Evolutionary conservation across 2,113 vertebrate species (phyloP).

Genomic region (Cryptomyrus ogoouensis): DNA sequence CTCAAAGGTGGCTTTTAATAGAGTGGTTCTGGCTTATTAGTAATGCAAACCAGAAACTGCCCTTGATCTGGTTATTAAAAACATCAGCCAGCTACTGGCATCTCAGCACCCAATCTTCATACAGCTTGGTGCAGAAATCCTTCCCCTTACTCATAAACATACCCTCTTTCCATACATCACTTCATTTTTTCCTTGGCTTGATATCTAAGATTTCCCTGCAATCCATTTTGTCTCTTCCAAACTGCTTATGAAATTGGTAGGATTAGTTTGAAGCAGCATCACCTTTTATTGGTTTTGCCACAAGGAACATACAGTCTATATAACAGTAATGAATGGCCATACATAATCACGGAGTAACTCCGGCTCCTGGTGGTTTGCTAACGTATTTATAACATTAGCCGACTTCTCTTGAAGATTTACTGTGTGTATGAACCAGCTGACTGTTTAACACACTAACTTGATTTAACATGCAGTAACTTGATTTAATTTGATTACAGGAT

Average conservation of each 20-base stretch:
- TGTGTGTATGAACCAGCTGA: background rate
- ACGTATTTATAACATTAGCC: background rate
- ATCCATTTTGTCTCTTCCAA: background rate
- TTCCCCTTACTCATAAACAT: background rate
- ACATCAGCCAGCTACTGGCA: background rate
- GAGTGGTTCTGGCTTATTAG: background rate
- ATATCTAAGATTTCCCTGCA: slow-evolving; percentile 10
- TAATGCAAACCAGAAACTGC: slow-evolving; percentile 16
- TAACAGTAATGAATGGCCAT: background rate
- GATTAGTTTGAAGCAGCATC: background rate
- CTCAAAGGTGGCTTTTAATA: background rate
- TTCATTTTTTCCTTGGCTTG: background rate
- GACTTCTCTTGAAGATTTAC: background rate
- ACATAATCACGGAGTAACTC: too few relatives aligned
- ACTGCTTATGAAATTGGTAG: background rate
- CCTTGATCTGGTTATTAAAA: slow-evolving; percentile 16
- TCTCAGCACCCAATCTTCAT: background rate
- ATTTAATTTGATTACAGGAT: background rate
- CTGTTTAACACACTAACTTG: background rate
- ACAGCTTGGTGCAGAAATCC: background rate
- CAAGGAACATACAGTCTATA: background rate
- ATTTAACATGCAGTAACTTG: background rate
- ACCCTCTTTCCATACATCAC: background rate
- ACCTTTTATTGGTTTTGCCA: background rate
- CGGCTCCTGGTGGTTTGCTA: background rate